Evolutionary conservation across 2,797 vertebrate species (phyloP).

Genomic region (Peromyscus aztecus): DNA sequence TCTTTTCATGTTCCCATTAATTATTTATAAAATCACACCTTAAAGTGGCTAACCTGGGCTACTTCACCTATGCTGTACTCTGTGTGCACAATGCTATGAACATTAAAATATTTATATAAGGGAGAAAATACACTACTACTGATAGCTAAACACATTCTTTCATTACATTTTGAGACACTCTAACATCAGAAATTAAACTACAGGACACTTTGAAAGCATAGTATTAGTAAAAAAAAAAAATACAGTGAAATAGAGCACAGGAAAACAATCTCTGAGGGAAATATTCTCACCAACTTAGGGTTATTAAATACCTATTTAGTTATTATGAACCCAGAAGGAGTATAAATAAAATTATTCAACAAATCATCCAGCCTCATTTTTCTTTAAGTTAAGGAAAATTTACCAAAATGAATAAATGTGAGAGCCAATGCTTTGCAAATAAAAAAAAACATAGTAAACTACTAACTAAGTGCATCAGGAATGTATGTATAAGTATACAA

Average conservation of each 20-base stretch:
- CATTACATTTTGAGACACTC: background rate
- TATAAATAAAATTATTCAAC: background rate
- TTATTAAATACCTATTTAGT: background rate
- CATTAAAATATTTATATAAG: background rate
- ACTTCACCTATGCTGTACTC: background rate
- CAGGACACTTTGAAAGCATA: background rate
- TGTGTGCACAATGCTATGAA: background rate
- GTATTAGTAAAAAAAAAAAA: background rate
- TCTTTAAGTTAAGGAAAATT: background rate
- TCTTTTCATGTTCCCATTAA: background rate
- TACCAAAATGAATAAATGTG: background rate
- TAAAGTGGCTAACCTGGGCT: background rate
- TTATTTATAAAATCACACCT: conserved; percentile 9
- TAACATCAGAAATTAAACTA: conserved; percentile 6
- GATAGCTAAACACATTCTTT: background rate
- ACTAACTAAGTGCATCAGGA: background rate
- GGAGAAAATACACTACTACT: background rate
- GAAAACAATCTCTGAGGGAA: background rate
- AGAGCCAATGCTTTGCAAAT: background rate
- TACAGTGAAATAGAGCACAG: background rate
- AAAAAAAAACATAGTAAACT: background rate
- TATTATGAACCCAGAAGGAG: background rate
- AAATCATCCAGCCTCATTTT: background rate
- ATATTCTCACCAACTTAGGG: background rate
- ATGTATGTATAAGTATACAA: background rate